Percentiles rank a stretch among this genome's conserved stretches.
phyloP scores from a whole-genome alignment of 1,140 invertebrate species.

The Vanessa tameamea region DNA sequence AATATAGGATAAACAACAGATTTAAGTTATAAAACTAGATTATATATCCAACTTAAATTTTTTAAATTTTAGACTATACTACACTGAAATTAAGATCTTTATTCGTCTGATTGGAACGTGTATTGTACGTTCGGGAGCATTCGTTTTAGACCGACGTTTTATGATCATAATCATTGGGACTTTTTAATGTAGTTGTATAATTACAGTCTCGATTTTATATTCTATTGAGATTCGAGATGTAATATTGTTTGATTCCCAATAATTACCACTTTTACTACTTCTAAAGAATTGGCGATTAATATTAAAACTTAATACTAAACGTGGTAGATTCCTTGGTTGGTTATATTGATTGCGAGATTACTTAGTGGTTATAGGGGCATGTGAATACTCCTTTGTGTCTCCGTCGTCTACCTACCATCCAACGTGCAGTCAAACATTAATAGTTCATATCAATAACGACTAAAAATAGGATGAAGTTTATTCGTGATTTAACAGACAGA shows the following conservation, averaged over 20 bases:
- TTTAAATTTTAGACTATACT: conserved; percentile 6
- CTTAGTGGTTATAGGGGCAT: too few species aligned
- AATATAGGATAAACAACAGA: conserved; percentile 42
- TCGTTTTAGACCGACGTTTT: conserved; percentile 35
- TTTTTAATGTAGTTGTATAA: conserved; percentile 44
- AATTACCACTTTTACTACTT: conserved; percentile 33
- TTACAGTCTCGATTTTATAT: conserved; percentile 43
- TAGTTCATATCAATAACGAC: too few species aligned
- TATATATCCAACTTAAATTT: background rate
- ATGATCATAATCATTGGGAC: conserved; percentile 42
- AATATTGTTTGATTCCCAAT: conserved; percentile 33
- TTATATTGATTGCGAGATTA: too few species aligned
- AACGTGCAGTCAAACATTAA: too few species aligned
- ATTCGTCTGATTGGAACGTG: background rate
- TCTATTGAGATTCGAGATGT: conserved; percentile 35
- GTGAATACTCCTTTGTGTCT: too few species aligned
- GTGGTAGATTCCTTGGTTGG: too few species aligned
- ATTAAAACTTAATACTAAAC: too few species aligned
- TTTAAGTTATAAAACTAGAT: conserved; percentile 34
- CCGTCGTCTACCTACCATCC: too few species aligned
- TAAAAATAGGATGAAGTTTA: too few species aligned
- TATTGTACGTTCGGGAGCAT: conserved; percentile 17
- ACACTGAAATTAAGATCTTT: background rate
- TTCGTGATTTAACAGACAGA: too few species aligned
- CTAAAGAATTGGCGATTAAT: background rate